Evolutionary conservation across 2,113 vertebrate species (phyloP), one percentile per base, ranked within the genome.

Genomic region (Chloropsis cyanopogon): DNA sequence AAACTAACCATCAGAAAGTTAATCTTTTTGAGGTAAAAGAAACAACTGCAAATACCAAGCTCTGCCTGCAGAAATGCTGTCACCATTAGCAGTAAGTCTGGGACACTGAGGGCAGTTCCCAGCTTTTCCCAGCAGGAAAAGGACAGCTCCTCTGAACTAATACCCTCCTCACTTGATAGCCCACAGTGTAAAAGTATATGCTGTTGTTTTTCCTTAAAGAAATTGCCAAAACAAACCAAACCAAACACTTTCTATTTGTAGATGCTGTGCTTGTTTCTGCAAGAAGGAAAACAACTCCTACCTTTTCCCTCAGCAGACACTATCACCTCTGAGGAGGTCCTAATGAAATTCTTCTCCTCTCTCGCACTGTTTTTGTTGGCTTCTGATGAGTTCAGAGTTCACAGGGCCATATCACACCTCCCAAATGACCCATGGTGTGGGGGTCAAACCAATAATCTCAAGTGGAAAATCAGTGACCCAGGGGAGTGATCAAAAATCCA

Each of bases 311-410:
- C 1, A 0, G 44, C 93, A 84, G 70, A 91, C 73, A 46, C 21
- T 80, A 57, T 73, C 86, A 89, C 83, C 86, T 93, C 93, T 64
- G 86, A 96, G 80, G 79, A 95, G 82, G 88, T 57, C 95, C 73
- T 97, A 97, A 97, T 96, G 96, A 97, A 97, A 97, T 96, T 95
- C 93, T 94, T 93, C 91, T 91, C 42, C 52, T 72, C 50, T 71
- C 77, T 66, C 28, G 64, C 10, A 1, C 69, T 97, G 94, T 97
- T 97, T 96, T 95, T 94, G 69, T 97, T 95, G 92, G 79, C 94
- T 97, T 63, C 95, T 75, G 94, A 86, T 66, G 78, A 96, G 95
- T 96, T 94, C 96, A 96, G 93, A 96, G 97, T 97, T 97, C 97
- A 97, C 79, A 91, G 91, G 75, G 78, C 75, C 37, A 24, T 80